Evolutionary conservation across 2,888 invertebrate genomes (phyloP).

Genomic region (Rosalia funebris): DNA sequence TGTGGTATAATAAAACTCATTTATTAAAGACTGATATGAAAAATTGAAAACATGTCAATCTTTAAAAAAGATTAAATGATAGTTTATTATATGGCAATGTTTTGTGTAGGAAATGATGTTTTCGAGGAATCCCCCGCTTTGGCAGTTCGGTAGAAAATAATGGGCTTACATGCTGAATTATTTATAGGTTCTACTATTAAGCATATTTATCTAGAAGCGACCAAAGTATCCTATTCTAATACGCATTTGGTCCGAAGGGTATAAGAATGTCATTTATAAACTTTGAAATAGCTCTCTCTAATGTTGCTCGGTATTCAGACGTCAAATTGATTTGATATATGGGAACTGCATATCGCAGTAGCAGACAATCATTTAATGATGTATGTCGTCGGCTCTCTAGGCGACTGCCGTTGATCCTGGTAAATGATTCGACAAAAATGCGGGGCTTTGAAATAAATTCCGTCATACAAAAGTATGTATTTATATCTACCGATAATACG

Average conservation of each 20-base stretch:
- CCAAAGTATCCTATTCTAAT: conserved; percentile 42
- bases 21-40: too few species aligned
- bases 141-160: background rate
- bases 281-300: conserved; percentile 27
- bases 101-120: background rate
- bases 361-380: conserved; percentile 56
- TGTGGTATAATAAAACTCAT: too few species aligned
- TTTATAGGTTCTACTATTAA: conserved; percentile 17
- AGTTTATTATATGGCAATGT: background rate
- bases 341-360: conserved; percentile 57
- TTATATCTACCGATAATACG: too few species aligned
- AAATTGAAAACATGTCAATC: too few species aligned
- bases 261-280: conserved; percentile 34
- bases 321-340: conserved; percentile 59
- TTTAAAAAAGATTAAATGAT: too few species aligned
- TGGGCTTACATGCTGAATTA: conserved; percentile 15
- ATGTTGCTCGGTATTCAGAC: conserved; percentile 56
- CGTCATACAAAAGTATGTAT: too few species aligned
- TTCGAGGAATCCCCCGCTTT: background rate
- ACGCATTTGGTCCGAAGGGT: conserved; percentile 37
- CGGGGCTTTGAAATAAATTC: too few species aligned
- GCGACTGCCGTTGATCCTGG: conserved; percentile 10
- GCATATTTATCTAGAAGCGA: conserved; percentile 14
- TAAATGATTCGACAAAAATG: conserved; percentile 10
- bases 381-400: conserved; percentile 41